A percentile compares a stretch with the other conserved stretches of the same genome.
Conservation (phyloP, 2,888 invertebrate genomes). For the Eristalis tenax region DNA sequence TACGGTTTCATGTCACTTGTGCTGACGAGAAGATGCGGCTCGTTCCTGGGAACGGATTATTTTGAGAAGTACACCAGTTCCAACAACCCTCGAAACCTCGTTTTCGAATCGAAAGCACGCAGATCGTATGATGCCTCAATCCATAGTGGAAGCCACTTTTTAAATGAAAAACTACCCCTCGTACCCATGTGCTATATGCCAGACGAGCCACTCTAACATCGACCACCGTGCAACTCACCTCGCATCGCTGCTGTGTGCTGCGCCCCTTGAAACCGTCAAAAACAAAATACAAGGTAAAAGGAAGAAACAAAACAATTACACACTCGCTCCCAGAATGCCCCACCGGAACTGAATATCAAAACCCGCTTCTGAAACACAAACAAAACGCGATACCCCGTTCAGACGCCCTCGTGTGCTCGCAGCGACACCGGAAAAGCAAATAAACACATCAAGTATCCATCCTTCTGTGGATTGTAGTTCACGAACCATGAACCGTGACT, state of each 20-base stretch:
- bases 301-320: slow-evolving; percentile 4
- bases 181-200: too few species aligned
- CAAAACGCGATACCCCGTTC: neutral
- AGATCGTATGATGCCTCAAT: too few species aligned
- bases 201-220: neutral
- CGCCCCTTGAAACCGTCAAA: neutral
- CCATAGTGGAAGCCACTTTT: too few species aligned
- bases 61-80: too few species aligned
- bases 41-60: too few species aligned
- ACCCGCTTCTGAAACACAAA: neutral
- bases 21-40: too few species aligned
- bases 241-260: neutral
- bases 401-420: neutral
- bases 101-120: too few species aligned
- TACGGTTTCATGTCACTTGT: too few species aligned
- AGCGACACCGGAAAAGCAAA: slow-evolving; percentile 17
- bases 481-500: neutral
- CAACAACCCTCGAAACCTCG: too few species aligned
- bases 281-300: neutral
- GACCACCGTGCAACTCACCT: neutral
- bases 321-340: neutral
- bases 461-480: neutral
- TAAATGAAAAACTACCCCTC: too few species aligned
- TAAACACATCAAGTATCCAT: slow-evolving; percentile 1
- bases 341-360: neutral